phyloP scores from a whole-genome alignment of 2,888 invertebrate genomes.

The Loripinus fragilis region DNA sequence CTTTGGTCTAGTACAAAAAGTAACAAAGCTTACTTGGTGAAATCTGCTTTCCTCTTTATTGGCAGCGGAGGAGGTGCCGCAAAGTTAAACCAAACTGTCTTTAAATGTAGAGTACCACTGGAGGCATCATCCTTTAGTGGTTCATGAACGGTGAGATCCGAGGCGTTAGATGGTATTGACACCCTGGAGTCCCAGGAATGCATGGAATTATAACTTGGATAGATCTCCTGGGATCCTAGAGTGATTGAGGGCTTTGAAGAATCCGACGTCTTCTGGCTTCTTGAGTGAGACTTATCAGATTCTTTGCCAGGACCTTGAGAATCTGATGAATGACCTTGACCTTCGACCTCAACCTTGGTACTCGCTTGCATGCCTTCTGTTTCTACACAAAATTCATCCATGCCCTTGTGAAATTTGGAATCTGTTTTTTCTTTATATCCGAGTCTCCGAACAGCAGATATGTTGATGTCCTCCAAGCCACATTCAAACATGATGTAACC shows the following conservation, averaged over 20 bases:
- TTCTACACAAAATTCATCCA: conserved; percentile 64
- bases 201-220: conserved; percentile 50
- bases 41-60: conserved; percentile 96
- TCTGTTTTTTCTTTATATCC: conserved; percentile 74
- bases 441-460: conserved; percentile 88
- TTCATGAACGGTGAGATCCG: conserved; percentile 40
- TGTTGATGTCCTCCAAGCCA: conserved; percentile 94
- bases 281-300: conserved; percentile 19
- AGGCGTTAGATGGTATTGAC: conserved; percentile 66
- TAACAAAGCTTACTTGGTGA: conserved; percentile 88
- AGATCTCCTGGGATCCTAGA: conserved; percentile 31
- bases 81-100: conserved; percentile 98
- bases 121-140: conserved; percentile 84
- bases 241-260: conserved; percentile 12
- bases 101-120: conserved; percentile 94
- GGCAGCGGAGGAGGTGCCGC: conserved; percentile 98
- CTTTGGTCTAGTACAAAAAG: no score
- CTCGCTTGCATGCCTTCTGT: conserved; percentile 62
- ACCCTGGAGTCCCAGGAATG: conserved; percentile 72
- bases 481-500: conserved; percentile 98
- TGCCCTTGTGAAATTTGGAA: conserved; percentile 62
- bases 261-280: conserved; percentile 7
- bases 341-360: conserved; percentile 63
- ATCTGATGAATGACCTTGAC: conserved; percentile 24
- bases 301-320: conserved; percentile 27